phyloP scores from a whole-genome alignment of 1,140 invertebrate genomes.

The Lysiphlebus fabarum region DNA sequence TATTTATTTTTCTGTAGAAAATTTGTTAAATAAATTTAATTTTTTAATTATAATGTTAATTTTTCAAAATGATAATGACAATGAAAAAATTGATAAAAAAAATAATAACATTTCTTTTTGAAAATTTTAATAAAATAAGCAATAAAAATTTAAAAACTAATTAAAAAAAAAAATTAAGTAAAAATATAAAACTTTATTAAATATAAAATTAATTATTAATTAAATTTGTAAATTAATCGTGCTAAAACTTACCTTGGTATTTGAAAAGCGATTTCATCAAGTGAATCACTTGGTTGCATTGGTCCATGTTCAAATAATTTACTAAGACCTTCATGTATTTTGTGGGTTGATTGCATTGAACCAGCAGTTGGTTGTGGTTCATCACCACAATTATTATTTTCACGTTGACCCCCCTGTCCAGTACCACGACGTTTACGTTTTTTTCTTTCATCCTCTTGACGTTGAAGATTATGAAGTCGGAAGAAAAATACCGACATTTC shows the following conservation, averaged over 20 bases:
- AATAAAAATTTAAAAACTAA: too few relatives aligned
- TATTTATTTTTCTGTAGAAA: too few relatives aligned
- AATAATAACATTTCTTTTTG: too few relatives aligned
- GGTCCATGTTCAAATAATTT: slow-evolving; percentile 79
- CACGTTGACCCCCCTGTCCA: slow-evolving; percentile 44
- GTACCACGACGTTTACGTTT: slow-evolving; percentile 58
- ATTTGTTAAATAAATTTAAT: too few relatives aligned
- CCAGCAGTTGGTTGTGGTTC: slow-evolving; percentile 53
- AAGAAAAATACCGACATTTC: slow-evolving; percentile 93
- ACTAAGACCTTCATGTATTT: slow-evolving; percentile 60
- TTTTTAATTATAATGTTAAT: too few relatives aligned
- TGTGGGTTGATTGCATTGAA: slow-evolving; percentile 49
- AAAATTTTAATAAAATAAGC: too few relatives aligned
- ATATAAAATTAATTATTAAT: too few relatives aligned
- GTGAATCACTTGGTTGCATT: slow-evolving; percentile 77
- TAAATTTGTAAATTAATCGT: neutral
- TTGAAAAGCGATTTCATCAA: slow-evolving; percentile 87
- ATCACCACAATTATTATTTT: slow-evolving; percentile 45
- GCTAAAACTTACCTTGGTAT: slow-evolving; percentile 74
- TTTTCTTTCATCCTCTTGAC: slow-evolving; percentile 67
- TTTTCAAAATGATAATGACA: too few relatives aligned
- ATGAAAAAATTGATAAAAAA: too few relatives aligned
- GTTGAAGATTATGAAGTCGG: slow-evolving; percentile 83
- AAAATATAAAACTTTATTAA: too few relatives aligned
- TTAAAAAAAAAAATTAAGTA: too few relatives aligned